Base-by-base conservation (phyloP, 2,797 vertebrate genomes). In the Hemibagrus guttatus region DNA sequence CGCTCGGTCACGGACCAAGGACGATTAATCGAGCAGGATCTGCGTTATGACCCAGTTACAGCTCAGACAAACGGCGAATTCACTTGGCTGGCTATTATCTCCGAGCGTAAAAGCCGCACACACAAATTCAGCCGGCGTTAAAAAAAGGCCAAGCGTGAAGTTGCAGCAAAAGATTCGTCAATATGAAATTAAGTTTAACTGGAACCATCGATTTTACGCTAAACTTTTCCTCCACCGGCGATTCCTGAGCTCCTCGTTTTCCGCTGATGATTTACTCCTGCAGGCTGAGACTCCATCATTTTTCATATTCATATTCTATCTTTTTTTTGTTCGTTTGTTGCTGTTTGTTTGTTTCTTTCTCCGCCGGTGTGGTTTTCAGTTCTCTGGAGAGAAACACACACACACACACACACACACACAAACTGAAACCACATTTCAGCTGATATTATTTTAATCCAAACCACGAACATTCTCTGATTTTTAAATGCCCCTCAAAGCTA, bases 161-260 rank as follows among this genome's bases (percentile, higher is more conserved):
- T 28, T 28, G 86, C 90, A 89, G 92, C 91, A 93, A 94, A 94
- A 92, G 90, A 90, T 85, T 92, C 91, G 92, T 94, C 93, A 91
- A 93, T 92, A 92, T 91, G 90, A 92, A 93, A 94, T 93, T 89
- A 93, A 93, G 87, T 92, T 93, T 92, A 92, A 93, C 91, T 87
- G 91, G 69, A 88, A 72, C 61, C 91, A 93, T 94, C 88, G 93
- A 94, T 95, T 94, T 93, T 90, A 86, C 84, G 90, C 93, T 91
- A 88, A 86, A 66, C 81, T 86, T 87, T 85, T 87, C 28, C 52
- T 56, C 71, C 84, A 23, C n/a, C 66, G 49, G 49, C 23, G 64
- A 54, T 58, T 71, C 49, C 56, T 58, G 68, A 78, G 59, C 59
- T 66, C 56, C 80, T 86, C 5, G 39, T 74, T 82, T 56, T 68